Conservation (phyloP, 2,113 vertebrate species). For the Nicator chloris region DNA sequence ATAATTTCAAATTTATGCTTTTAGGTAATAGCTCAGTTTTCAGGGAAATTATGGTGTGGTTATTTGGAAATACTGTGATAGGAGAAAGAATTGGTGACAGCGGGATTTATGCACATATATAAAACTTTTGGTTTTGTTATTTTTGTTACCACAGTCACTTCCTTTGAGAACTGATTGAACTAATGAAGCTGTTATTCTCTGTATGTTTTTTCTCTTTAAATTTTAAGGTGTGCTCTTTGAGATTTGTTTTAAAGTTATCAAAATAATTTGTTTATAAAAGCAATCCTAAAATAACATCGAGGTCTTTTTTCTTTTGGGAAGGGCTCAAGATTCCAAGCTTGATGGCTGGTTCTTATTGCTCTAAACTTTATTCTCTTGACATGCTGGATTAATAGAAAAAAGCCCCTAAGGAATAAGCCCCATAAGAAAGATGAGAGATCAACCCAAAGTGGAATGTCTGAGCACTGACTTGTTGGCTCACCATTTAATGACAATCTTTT, state of each 20-base stretch:
- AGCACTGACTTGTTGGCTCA: not conserved
- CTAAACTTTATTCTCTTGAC: slow-evolving; percentile 6
- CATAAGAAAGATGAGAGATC: not conserved
- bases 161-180: not conserved
- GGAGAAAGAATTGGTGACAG: not conserved
- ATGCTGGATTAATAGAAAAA: not conserved
- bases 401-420: not conserved
- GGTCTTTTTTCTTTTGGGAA: slow-evolving; percentile 23
- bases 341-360: not conserved
- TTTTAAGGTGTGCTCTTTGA: not conserved
- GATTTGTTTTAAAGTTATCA: not conserved
- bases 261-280: not conserved
- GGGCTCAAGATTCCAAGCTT: not conserved
- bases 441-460: not conserved
- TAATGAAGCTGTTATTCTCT: not conserved
- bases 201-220: not conserved
- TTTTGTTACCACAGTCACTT: not conserved
- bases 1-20: not conserved
- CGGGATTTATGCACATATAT: not conserved
- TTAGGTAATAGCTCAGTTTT: not conserved
- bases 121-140: not conserved
- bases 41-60: not conserved
- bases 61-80: not conserved
- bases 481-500: not conserved
- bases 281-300: not conserved